Conservation (phyloP, 2,888 invertebrate species). For the Cheilosia grossa region DNA sequence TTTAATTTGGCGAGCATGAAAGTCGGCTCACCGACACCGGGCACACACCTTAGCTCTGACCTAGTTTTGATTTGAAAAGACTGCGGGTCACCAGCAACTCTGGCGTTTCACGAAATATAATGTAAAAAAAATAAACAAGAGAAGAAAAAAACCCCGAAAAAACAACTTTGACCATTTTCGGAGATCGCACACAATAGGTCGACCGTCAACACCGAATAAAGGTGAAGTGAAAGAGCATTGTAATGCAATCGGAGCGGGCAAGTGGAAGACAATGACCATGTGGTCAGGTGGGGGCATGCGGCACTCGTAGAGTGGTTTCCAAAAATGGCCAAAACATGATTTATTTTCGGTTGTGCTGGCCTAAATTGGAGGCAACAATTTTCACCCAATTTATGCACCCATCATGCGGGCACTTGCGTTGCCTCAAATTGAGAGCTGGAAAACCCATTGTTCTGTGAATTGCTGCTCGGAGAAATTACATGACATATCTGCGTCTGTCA, state of each 20-base stretch:
- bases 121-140: slow-evolving; percentile 15
- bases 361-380: slow-evolving; percentile 42
- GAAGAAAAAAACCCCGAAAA: no score
- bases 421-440: no score
- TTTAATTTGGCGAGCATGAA: slow-evolving; percentile 54
- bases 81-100: slow-evolving; percentile 37
- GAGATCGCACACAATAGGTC: slow-evolving; percentile 49
- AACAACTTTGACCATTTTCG: slow-evolving; percentile 65
- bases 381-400: slow-evolving; percentile 15
- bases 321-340: slow-evolving; percentile 55
- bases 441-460: not conserved
- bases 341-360: slow-evolving; percentile 35
- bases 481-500: no score
- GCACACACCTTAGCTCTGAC: slow-evolving; percentile 65
- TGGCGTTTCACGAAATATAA: slow-evolving; percentile 22
- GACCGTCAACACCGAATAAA: slow-evolving; percentile 16
- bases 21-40: slow-evolving; percentile 27
- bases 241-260: slow-evolving; percentile 44
- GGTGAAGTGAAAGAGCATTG: slow-evolving; percentile 39
- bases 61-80: slow-evolving; percentile 45
- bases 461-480: no score
- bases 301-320: slow-evolving; percentile 46
- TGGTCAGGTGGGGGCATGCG: slow-evolving; percentile 30
- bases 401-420: not conserved
- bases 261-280: slow-evolving; percentile 64